Conservation (phyloP, 2,888 invertebrate species). For the Patella ulyssiponensis region DNA sequence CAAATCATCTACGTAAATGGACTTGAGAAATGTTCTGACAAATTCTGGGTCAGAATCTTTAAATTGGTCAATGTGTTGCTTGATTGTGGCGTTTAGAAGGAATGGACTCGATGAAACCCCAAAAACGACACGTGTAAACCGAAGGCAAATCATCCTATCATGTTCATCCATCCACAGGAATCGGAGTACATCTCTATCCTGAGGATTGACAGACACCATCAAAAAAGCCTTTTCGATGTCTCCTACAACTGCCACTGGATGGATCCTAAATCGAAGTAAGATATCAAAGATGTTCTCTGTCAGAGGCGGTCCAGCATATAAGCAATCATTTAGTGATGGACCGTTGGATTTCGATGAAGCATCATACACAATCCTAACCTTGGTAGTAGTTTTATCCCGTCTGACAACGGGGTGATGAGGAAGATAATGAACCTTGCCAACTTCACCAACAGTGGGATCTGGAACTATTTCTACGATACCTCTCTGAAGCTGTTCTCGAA, state of each 20-base stretch:
- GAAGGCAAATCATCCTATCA: background rate
- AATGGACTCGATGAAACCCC: background rate
- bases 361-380: background rate
- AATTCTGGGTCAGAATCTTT: background rate
- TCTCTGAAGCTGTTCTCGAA: background rate
- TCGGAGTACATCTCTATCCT: slow-evolving; percentile 2
- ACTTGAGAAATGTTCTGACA: slow-evolving; percentile 3
- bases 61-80: slow-evolving; percentile 1
- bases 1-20: background rate
- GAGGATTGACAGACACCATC: background rate
- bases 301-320: no score
- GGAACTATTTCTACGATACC: background rate
- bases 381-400: background rate
- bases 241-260: background rate
- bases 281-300: slow-evolving; percentile 3
- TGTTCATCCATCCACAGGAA: background rate
- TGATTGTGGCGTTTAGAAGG: background rate
- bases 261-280: slow-evolving; percentile 5
- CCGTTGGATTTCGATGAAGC: background rate
- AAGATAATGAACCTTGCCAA: slow-evolving; percentile 1
- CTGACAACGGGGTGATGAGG: background rate
- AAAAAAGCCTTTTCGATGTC: background rate
- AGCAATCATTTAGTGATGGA: slow-evolving; percentile 1
- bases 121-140: background rate
- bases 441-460: background rate